Evolutionary conservation across 2,888 invertebrate species (phyloP).

Genomic region (Morpho helenor): DNA sequence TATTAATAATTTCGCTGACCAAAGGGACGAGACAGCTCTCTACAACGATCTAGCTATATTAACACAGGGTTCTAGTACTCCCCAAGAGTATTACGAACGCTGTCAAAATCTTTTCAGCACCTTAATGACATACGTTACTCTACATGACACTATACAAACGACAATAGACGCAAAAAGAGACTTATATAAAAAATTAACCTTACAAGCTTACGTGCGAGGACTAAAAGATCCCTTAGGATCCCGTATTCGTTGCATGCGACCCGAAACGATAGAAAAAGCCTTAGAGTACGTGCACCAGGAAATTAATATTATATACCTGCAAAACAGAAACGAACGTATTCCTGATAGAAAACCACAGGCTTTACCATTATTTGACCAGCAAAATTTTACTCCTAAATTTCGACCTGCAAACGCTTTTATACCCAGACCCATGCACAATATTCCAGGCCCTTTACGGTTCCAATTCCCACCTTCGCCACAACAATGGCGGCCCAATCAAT

Average conservation of each 20-base stretch:
- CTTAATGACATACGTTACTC: slow-evolving; percentile 6
- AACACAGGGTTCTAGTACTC: background rate
- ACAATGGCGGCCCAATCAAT: no score
- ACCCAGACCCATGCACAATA: no score
- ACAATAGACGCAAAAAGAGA: slow-evolving; percentile 1
- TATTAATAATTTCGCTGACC: slow-evolving; percentile 28
- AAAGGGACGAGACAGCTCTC: slow-evolving; percentile 28
- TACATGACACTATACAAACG: slow-evolving; percentile 1
- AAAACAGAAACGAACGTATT: slow-evolving; percentile 1
- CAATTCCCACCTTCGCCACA: no score
- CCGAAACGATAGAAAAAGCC: slow-evolving; percentile 6
- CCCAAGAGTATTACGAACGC: slow-evolving; percentile 10
- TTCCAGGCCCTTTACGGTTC: no score
- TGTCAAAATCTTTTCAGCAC: slow-evolving; percentile 16
- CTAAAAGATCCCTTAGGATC: slow-evolving; percentile 6
- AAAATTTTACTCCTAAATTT: no score
- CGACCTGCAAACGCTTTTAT: no score
- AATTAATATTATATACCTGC: slow-evolving; percentile 3
- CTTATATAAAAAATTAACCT: background rate
- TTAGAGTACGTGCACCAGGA: slow-evolving; percentile 9
- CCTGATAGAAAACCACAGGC: no score
- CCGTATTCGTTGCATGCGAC: slow-evolving; percentile 7
- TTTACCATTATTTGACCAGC: no score
- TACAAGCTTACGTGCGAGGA: slow-evolving; percentile 9
- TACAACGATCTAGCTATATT: slow-evolving; percentile 26